Percentiles rank a stretch among this genome's conserved stretches.
Evolutionary conservation across 1,140 invertebrate genomes (phyloP).

Genomic region (Alviniconcha marisindica): DNA sequence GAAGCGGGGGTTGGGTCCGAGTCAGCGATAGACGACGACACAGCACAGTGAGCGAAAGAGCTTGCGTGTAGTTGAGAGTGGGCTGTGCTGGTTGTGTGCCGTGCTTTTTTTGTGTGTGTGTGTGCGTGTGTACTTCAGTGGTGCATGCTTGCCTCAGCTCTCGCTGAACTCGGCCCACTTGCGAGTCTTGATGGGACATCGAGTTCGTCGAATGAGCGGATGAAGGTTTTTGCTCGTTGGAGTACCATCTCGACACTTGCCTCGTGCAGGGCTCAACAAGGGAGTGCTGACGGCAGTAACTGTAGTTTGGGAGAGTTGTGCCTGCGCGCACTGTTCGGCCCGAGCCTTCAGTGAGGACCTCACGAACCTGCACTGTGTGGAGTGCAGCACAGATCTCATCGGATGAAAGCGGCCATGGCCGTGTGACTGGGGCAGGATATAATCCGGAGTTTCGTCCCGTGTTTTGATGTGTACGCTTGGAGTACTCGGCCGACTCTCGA

Average conservation of each 20-base stretch:
- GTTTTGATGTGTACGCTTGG: slow-evolving; percentile 17
- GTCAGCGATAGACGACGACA: slow-evolving; percentile 22
- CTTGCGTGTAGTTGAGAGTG: slow-evolving; percentile 10
- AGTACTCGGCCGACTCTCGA: slow-evolving; percentile 21
- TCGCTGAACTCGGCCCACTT: too few species aligned
- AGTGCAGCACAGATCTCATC: background rate
- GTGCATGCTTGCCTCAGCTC: too few species aligned
- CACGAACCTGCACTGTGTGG: background rate
- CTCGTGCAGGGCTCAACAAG: background rate
- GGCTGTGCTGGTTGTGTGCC: slow-evolving; percentile 32
- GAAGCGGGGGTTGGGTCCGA: slow-evolving; percentile 26
- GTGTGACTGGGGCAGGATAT: background rate
- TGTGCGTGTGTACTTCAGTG: too few species aligned
- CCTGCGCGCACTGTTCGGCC: background rate
- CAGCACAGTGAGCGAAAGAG: slow-evolving; percentile 9
- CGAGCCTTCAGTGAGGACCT: background rate
- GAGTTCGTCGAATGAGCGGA: background rate
- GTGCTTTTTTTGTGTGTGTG: background rate
- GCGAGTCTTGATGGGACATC: too few species aligned
- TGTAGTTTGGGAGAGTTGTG: background rate
- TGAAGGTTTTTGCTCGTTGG: background rate
- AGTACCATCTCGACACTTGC: background rate
- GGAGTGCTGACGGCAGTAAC: slow-evolving; percentile 6
- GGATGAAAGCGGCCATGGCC: background rate
- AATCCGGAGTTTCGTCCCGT: background rate